Evolutionary conservation across 2,797 vertebrate species (phyloP).

Genomic region (Falco naumanni): DNA sequence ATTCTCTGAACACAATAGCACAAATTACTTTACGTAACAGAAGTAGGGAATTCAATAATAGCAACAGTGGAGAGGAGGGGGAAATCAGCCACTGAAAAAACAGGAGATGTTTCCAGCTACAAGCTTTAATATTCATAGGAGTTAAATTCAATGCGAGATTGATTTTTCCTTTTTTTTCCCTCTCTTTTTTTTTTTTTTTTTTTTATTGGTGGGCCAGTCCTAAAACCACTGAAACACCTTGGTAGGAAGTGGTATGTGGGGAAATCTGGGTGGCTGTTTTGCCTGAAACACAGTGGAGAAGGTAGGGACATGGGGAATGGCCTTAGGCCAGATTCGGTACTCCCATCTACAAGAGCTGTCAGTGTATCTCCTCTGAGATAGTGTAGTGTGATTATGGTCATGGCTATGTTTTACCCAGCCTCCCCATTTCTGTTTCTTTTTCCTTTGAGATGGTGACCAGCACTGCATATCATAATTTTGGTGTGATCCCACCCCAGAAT

Average conservation of each 20-base stretch:
- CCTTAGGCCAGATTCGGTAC: neutral
- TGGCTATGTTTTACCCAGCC: neutral
- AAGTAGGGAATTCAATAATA: conserved; percentile 59
- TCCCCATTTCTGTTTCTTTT: neutral
- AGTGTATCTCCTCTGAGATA: neutral
- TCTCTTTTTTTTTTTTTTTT: neutral
- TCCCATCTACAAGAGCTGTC: neutral
- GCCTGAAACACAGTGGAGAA: neutral
- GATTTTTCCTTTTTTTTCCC: neutral
- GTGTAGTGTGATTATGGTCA: neutral
- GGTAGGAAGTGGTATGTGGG: neutral
- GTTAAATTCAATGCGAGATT: neutral
- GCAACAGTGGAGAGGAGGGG: neutral
- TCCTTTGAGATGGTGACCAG: neutral
- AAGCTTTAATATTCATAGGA: neutral
- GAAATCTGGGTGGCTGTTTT: neutral
- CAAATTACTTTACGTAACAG: conserved; percentile 63
- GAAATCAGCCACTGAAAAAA: conserved; percentile 10
- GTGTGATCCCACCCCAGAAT: neutral
- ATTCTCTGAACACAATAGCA: conserved; percentile 42
- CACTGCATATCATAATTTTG: neutral
- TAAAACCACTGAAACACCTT: neutral
- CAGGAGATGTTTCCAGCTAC: neutral
- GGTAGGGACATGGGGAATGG: neutral
- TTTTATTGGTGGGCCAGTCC: neutral